A percentile compares a stretch with the other conserved stretches of the same genome.
Evolutionary conservation across 2,113 vertebrate genomes (phyloP).

Genomic region (Solea senegalensis): DNA sequence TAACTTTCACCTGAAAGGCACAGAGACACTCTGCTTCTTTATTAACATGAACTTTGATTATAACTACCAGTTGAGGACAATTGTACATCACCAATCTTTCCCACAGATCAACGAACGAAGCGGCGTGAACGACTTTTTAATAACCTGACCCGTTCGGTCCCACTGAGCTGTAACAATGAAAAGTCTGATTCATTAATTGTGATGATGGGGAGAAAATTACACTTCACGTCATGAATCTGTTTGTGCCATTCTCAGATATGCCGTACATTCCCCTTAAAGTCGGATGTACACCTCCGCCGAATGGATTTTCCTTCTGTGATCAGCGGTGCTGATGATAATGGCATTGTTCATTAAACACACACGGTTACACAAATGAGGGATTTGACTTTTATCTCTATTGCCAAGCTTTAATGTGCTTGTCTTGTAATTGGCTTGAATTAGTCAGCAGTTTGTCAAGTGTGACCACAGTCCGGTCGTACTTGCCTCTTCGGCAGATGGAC

Average conservation of each 20-base stretch:
- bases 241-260: conserved; percentile 49
- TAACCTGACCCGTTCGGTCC: conserved; percentile 68
- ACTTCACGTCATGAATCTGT: conserved; percentile 67
- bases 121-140: conserved; percentile 71
- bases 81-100: conserved; percentile 64
- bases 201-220: conserved; percentile 55
- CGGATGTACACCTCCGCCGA: conserved; percentile 21
- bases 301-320: conserved; percentile 43
- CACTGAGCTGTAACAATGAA: conserved; percentile 64
- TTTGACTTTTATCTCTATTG: conserved; percentile 58
- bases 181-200: conserved; percentile 71
- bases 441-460: conserved; percentile 65
- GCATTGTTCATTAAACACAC: conserved; percentile 69
- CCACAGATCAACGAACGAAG: conserved; percentile 60
- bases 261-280: conserved; percentile 23
- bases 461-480: conserved; percentile 51
- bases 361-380: conserved; percentile 64
- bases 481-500: conserved; percentile 59
- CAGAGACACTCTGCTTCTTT: conserved; percentile 2
- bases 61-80: conserved; percentile 59
- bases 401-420: conserved; percentile 38
- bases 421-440: conserved; percentile 69
- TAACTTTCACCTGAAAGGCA: conserved; percentile 30
- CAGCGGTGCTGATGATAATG: conserved; percentile 48
- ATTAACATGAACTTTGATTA: conserved; percentile 45